These are phyloP conservation scores for Temnothorax rugatulus DNA, from an alignment of 2,888 invertebrate genomes.

Conservation along the genomic window DNA sequence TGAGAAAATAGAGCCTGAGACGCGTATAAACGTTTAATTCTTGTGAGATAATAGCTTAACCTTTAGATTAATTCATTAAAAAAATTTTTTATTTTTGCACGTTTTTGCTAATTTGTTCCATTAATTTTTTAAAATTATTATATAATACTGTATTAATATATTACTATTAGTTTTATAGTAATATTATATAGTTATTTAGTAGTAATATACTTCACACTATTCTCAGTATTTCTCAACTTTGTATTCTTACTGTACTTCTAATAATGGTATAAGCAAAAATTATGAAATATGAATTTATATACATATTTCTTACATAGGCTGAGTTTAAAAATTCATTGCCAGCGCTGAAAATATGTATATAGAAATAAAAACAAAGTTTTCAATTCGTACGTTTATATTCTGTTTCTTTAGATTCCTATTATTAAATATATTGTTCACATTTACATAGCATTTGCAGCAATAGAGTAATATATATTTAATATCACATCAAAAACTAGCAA, in stretches of 20 bases:
- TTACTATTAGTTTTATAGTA: not conserved
- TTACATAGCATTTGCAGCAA: not conserved
- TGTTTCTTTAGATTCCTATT: not conserved
- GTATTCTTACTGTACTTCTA: not conserved
- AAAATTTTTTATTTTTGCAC: not conserved
- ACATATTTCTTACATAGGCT: not conserved
- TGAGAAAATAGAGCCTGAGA: constrained; percentile 11
- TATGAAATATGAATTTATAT: not conserved
- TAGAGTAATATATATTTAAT: not conserved
- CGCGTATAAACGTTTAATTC: not conserved
- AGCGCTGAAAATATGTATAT: no score
- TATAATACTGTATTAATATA: not conserved
- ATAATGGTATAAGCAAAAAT: not conserved
- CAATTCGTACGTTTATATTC: not conserved
- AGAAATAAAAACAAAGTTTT: not conserved
- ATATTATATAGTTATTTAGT: not conserved
- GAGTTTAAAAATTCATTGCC: no score
- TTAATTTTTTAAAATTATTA: not conserved
- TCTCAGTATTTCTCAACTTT: not conserved
- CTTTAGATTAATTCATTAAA: not conserved
- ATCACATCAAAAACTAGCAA: not conserved
- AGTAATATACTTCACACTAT: not conserved
- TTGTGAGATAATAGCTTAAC: not conserved
- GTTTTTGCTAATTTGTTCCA: not conserved
- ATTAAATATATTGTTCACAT: not conserved